Conservation (phyloP, 2,113 vertebrate species). For the Abramis brama region DNA sequence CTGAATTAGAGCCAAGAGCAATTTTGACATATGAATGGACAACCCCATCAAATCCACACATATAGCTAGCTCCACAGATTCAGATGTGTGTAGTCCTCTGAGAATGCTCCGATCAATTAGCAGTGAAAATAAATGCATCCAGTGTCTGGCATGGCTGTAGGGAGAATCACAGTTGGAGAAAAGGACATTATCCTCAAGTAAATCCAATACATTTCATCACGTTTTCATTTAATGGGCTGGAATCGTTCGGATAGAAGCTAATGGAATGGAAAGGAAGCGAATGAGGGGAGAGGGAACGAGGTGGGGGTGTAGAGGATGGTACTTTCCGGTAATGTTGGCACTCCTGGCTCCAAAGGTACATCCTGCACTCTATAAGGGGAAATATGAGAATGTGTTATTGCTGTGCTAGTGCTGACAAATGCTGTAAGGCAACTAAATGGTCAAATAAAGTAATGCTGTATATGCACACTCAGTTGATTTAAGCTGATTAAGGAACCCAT, state of each 20-base stretch:
- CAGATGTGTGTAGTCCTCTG: constrained; percentile 50
- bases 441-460: constrained; percentile 67
- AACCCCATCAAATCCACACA: constrained; percentile 42
- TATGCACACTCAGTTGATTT: constrained; percentile 68
- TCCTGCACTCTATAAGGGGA: constrained; percentile 59
- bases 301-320: constrained; percentile 37
- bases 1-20: constrained; percentile 48
- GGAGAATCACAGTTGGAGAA: constrained; percentile 53
- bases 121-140: constrained; percentile 64
- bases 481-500: constrained; percentile 62
- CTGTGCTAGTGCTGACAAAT: constrained; percentile 63
- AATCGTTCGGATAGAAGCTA: constrained; percentile 68
- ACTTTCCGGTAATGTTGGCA: constrained; percentile 54
- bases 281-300: constrained; percentile 13
- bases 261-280: constrained; percentile 62
- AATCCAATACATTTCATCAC: constrained; percentile 73
- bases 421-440: constrained; percentile 63
- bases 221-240: constrained; percentile 71
- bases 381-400: constrained; percentile 63
- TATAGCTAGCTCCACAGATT: background rate
- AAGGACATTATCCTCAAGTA: constrained; percentile 73
- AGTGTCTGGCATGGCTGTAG: constrained; percentile 64
- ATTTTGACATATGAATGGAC: constrained; percentile 51
- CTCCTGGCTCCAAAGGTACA: constrained; percentile 50
- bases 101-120: constrained; percentile 59